Base-by-base conservation (phyloP, 2,888 invertebrate species). In the Caenorhabditis zanzibari region DNA sequence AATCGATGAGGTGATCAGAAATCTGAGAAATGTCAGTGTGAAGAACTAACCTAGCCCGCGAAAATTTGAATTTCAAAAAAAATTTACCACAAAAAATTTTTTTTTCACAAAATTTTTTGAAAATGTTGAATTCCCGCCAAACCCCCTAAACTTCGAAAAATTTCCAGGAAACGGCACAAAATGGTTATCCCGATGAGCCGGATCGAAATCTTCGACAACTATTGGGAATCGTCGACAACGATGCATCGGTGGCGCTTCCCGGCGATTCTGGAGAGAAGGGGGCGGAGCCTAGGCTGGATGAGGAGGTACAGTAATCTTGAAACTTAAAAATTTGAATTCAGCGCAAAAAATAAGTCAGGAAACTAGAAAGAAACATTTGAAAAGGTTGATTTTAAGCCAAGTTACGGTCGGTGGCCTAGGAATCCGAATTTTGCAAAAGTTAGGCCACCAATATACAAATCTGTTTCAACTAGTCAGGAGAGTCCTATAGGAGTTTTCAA, bases 1-100 rank as follows among this genome's bases (percentile, higher is more conserved):
- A 66, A 76, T 82, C 56, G 76, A 77, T 22, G 82, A 76, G 68
- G 82, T 82, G 59, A 76, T 82, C 28, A 49, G 76, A 49, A 77
- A 14, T 73, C 68, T 82, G 24, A 41, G 54, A 59, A 38, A 82
- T 58, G 82, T 81, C 47, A 59, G 47, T 32, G n/a, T 10, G 9
- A 10, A 22, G 12, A 52, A 10, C 0, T 38, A n/a, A 35, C n/a
- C n/a, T 0, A 54, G n/a, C 3, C n/a, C 22, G 41, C 12, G 28
- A 41, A 26, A 47, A 26, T 64, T 47, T 24, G n/a, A 64, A 10
- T 16, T 63, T 44, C 41, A 44, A 19, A 14, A 24, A n/a, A n/a
- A n/a, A n/a, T n/a, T n/a, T n/a, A n/a, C n/a, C n/a, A n/a, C n/a
- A n/a, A n/a, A n/a, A n/a, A 26, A 63, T 44, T 63, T 63, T 63